Evolutionary conservation across 2,113 vertebrate species (phyloP).

Genomic region (Corydoras maculifer): DNA sequence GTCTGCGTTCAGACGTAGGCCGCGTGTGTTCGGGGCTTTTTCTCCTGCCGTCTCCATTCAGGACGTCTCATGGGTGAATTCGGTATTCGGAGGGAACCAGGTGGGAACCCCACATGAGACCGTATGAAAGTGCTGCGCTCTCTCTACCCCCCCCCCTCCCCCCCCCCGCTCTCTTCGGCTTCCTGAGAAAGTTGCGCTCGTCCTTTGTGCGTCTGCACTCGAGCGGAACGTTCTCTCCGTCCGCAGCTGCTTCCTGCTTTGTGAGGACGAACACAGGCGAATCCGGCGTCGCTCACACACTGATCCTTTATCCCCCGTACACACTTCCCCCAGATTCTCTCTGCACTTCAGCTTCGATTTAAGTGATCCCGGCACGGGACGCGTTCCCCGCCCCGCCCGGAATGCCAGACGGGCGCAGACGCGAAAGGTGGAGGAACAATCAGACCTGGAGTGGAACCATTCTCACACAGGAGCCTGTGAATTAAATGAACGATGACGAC

Average conservation of each 20-base stretch:
- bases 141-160: not conserved
- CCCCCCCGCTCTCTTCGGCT: not conserved
- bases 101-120: conserved; percentile 4
- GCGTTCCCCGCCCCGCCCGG: not conserved
- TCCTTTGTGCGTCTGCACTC: conserved; percentile 9
- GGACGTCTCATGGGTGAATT: not conserved
- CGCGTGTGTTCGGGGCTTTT: conserved; percentile 4
- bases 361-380: not conserved
- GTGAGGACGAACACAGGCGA: conserved; percentile 14
- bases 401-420: not conserved
- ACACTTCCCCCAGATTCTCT: conserved; percentile 13
- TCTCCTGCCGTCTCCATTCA: not conserved
- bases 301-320: conserved; percentile 2
- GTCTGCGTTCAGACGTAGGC: too few relatives aligned
- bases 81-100: conserved; percentile 10
- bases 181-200: conserved; percentile 21
- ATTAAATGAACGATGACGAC: too few relatives aligned
- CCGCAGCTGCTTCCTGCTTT: conserved; percentile 28
- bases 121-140: not conserved
- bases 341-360: conserved; percentile 24
- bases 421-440: not conserved
- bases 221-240: conserved; percentile 16
- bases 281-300: conserved; percentile 10
- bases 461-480: too few relatives aligned
- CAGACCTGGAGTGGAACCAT: not conserved